Base-by-base conservation (phyloP, 2,888 invertebrate genomes). In the Lithophane leautieri region DNA sequence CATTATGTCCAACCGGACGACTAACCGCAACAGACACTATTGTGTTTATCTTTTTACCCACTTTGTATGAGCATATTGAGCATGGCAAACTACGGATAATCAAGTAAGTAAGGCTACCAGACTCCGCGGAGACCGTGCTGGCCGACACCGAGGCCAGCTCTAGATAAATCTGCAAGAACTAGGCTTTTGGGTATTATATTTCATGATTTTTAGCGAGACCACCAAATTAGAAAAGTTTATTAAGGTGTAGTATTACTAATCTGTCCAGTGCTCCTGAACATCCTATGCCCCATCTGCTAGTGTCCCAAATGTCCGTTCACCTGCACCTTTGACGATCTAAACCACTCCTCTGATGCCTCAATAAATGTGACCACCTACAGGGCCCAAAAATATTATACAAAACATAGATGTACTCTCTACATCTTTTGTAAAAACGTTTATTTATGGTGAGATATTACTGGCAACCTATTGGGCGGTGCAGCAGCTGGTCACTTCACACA, bases 1-100 rank as follows among this genome's bases (percentile, higher is more conserved):
- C 12, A 70, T 70, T 52, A 61, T 60, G 12, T 34, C 22, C 25
- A 25, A 22, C 25, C n/a, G 28, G 62, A 63, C 28, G 25, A 62
- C 47, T 60, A 60, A 86, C 73, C 68, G 58, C 78, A 83, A 67
- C 42, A 47, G 70, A 65, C 50, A 75, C 61, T 66, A 34, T 74
- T 80, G 54, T 70, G 34, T 70, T 72, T 52, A 73, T 70, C 56
- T 62, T 74, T 79, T 68, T 76, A 63, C 42, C 62, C 14, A 65
- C 16, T 50, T 63, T 62, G 47, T 60, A 63, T 54, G n/a, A 8
- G 40, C 52, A 50, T 22, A 9, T 60, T 54, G n/a, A 8, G 40
- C 52, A 50, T 22, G 12, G 34, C 25, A 47, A 66, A 65, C 73
- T 34, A 50, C 34, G 19, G 14, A 56, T 28, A 50, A 54, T 44